Evolutionary conservation across 1,140 invertebrate species (phyloP), one percentile per base, ranked within the genome.

Genomic region (Cepaea nemoralis): DNA sequence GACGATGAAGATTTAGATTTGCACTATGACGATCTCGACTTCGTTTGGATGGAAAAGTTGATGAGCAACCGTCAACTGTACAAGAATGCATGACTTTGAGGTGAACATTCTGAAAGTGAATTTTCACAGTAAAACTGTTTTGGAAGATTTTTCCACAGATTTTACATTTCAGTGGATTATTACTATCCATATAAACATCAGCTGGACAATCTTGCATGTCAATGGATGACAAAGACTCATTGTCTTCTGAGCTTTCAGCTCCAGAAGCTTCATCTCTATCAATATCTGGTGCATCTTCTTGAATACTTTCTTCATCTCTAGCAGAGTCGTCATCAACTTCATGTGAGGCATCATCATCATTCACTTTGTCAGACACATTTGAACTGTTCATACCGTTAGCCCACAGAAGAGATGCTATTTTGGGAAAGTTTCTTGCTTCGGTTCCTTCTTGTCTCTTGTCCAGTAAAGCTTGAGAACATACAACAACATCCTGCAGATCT

Each of bases 81-180:
- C 98, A 99, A 87, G 96, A 96, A 91, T 99, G 97, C 95, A 98
- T 97, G 80, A 98, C 91, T 91, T 98, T 98, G 63, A 98, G 94
- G 92, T 99, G 98, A 0, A 97, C 96, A 91, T 97, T 98, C 92
- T 97, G 97, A 91, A 97, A 98, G 89, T 99, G 97, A 0, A 96
- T 97, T 91, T 98, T 98, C 0, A 98, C 94, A n/a, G 95, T 95
- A 88, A 98, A 98, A 88, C 97, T 95, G 88, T 98, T 98, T 89
- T 97, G 96, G 91, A 98, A 98, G 85, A 96, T 94, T 91, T 98
- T 97, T 19, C 96, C 96, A 90, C 97, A 99, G 24, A 96, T 95
- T 2, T 95, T 95, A 91, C 97, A 99, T 85, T 95, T 94, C 5
- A 96, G 92, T 0, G 96, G 96, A 89, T 96, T 96, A 81, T 95